Evolutionary conservation across 2,888 invertebrate species (phyloP).

Genomic region (Strigamia transsilvanica): DNA sequence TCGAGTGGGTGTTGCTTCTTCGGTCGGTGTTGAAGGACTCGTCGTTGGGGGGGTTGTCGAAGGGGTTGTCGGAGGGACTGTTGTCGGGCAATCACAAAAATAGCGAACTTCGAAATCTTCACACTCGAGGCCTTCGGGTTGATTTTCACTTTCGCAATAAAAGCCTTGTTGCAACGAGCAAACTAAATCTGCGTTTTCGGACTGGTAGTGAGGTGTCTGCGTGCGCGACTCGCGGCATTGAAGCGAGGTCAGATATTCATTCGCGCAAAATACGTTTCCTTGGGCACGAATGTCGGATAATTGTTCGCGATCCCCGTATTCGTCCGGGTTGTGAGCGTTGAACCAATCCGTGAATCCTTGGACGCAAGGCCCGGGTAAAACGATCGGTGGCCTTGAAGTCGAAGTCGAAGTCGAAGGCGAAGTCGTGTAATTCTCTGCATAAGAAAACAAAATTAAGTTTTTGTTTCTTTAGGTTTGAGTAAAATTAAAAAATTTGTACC

Average conservation of each 20-base stretch:
- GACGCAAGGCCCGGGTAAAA: constrained; percentile 52
- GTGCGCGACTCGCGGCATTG: constrained; percentile 56
- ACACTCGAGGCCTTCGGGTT: constrained; percentile 57
- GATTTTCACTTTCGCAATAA: constrained; percentile 55
- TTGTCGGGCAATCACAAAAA: constrained; percentile 59
- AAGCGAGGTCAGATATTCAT: constrained; percentile 57
- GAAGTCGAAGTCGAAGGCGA: background rate
- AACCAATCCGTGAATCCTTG: constrained; percentile 58
- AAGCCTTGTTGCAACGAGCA: constrained; percentile 57
- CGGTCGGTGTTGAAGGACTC: background rate
- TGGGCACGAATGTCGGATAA: constrained; percentile 55
- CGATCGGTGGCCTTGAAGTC: background rate
- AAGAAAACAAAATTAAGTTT: background rate
- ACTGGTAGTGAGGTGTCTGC: constrained; percentile 34
- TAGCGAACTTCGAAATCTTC: constrained; percentile 62
- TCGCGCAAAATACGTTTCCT: constrained; percentile 55
- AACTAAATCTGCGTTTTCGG: constrained; percentile 53
- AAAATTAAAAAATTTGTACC: constrained; percentile 53
- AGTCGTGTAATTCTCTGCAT: background rate
- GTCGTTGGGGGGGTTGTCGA: background rate
- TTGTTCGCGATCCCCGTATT: constrained; percentile 57
- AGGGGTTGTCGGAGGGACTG: background rate
- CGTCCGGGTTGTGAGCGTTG: constrained; percentile 56
- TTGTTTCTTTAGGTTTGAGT: background rate
- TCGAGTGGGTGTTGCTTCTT: background rate